Conservation (phyloP, 2,888 invertebrate species). For the Celastrina argiolus region DNA sequence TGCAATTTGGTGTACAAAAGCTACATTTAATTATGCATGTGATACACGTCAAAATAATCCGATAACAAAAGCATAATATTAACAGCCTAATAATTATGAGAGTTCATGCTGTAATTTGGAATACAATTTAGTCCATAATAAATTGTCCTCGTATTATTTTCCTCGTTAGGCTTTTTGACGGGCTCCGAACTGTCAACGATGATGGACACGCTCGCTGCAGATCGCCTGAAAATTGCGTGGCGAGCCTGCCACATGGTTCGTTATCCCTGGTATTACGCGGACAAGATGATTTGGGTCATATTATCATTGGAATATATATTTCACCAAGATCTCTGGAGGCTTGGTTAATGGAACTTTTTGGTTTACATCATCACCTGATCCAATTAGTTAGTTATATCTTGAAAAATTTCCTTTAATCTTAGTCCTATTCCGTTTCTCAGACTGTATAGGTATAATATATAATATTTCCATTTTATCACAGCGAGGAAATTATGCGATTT, state of each 20-base stretch:
- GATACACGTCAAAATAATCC: neutral
- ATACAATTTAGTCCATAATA: neutral
- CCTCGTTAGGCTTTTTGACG: slow-evolving; percentile 8
- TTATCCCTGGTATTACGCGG: slow-evolving; percentile 6
- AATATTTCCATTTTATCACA: neutral
- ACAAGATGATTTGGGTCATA: slow-evolving; percentile 8
- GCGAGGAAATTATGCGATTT: neutral
- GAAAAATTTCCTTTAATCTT: neutral
- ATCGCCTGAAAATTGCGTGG: slow-evolving; percentile 9
- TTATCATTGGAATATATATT: neutral
- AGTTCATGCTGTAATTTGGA: neutral
- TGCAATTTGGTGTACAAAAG: no score
- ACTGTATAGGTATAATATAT: no score
- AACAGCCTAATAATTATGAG: no score
- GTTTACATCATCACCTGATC: no score
- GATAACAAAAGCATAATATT: neutral
- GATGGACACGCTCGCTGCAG: slow-evolving; percentile 11
- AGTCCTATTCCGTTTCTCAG: neutral
- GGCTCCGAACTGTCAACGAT: slow-evolving; percentile 8
- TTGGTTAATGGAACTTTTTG: no score
- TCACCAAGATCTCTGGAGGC: neutral
- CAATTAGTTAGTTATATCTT: no score
- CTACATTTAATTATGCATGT: no score
- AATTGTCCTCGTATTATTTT: neutral
- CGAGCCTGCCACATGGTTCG: slow-evolving; percentile 2